A percentile compares a stretch with the other conserved stretches of the same genome.
phyloP scores from a whole-genome alignment of 2,797 vertebrate species.

The Lepus oiostolus region DNA sequence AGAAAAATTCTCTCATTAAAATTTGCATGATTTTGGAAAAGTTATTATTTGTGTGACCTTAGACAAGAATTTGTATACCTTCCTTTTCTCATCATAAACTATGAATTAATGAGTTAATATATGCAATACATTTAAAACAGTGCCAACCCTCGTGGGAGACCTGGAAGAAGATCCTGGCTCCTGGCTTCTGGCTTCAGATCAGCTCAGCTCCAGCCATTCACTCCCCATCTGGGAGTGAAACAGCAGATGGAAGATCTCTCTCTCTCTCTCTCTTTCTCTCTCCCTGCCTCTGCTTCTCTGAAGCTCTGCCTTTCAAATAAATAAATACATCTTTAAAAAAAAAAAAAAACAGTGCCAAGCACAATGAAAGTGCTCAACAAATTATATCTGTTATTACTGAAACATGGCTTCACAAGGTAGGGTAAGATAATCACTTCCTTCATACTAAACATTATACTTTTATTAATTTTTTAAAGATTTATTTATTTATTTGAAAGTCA shows the following conservation, averaged over 20 bases:
- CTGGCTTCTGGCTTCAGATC: too few relatives aligned
- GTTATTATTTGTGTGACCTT: neutral
- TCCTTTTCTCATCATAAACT: neutral
- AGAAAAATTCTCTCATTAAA: neutral
- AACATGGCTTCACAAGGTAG: neutral
- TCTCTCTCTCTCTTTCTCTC: too few relatives aligned
- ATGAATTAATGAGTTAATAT: neutral
- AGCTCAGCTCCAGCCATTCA: too few relatives aligned
- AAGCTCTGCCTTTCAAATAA: too few relatives aligned
- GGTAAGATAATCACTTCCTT: neutral
- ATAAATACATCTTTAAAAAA: too few relatives aligned
- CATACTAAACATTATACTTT: neutral
- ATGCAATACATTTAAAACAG: neutral
- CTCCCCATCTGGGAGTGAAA: too few relatives aligned
- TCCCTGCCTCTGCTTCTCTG: too few relatives aligned
- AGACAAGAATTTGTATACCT: neutral
- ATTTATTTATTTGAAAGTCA: too few relatives aligned
- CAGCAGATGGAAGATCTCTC: too few relatives aligned
- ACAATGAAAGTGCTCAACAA: neutral
- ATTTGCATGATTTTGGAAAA: neutral
- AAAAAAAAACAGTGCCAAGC: neutral
- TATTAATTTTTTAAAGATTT: too few relatives aligned
- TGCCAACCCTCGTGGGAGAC: too few relatives aligned
- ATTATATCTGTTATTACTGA: neutral
- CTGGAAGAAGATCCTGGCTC: too few relatives aligned